A percentile compares a stretch with the other conserved stretches of the same genome.
Conservation (phyloP, 2,888 invertebrate genomes). For the Augiades crinisus region DNA sequence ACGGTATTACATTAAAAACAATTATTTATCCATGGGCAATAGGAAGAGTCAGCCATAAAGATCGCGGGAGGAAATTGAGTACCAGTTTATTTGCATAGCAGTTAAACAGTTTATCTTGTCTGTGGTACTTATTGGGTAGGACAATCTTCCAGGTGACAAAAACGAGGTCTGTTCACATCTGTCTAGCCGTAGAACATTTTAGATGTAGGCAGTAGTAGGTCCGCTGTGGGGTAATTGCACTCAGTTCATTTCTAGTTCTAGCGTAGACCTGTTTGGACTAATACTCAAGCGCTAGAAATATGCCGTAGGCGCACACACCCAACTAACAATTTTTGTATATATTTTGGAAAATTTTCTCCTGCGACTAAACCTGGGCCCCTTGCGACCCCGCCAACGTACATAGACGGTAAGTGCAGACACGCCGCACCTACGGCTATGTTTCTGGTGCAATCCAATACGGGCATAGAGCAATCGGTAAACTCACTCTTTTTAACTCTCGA, state of each 20-base stretch:
- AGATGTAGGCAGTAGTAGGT: conserved; percentile 22
- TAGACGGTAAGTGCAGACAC: conserved; percentile 15
- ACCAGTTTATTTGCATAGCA: no score
- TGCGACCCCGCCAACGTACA: not conserved
- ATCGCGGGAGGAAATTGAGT: no score
- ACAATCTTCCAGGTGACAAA: conserved; percentile 11
- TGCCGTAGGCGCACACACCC: conserved; percentile 1
- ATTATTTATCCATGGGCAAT: not conserved
- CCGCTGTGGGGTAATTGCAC: conserved; percentile 29
- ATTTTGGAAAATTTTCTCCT: not conserved
- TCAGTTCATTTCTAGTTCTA: conserved; percentile 24
- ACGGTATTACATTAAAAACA: not conserved
- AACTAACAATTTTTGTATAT: conserved; percentile 11
- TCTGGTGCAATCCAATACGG: conserved; percentile 10
- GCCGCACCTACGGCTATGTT: conserved; percentile 15
- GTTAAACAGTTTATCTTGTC: no score
- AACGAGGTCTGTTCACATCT: conserved; percentile 27
- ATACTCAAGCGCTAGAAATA: conserved; percentile 16
- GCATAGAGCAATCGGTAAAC: conserved; percentile 13
- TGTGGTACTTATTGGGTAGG: not conserved
- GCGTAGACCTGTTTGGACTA: conserved; percentile 10
- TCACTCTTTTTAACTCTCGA: not conserved
- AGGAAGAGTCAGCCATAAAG: no score
- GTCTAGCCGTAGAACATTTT: conserved; percentile 27
- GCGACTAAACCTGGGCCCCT: not conserved